phyloP scores from a whole-genome alignment of 1,140 invertebrate species.

The Zophobas atratus region DNA sequence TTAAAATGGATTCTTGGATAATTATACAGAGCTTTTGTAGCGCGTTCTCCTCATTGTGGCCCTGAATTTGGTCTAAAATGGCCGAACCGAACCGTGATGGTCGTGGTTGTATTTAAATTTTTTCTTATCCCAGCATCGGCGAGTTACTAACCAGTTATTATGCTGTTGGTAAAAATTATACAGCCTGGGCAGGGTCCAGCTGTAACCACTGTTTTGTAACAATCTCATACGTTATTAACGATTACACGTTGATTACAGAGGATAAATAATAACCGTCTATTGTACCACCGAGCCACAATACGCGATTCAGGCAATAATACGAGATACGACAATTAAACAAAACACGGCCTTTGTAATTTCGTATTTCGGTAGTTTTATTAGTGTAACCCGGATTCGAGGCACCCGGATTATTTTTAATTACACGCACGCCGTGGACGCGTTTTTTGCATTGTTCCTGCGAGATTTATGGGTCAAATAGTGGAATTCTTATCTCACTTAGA shows the following conservation, averaged over 20 bases:
- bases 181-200: constrained; percentile 30
- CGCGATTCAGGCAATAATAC: constrained; percentile 6
- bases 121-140: constrained; percentile 32
- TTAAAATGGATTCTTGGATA: constrained; percentile 41
- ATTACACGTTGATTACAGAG: constrained; percentile 39
- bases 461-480: background rate
- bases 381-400: background rate
- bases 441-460: background rate
- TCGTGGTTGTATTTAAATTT: constrained; percentile 42
- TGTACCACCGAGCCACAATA: constrained; percentile 12
- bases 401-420: constrained; percentile 3
- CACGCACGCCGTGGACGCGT: background rate
- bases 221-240: constrained; percentile 43
- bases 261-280: constrained; percentile 38
- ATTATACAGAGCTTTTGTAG: constrained; percentile 35
- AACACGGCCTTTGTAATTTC: constrained; percentile 8
- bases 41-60: constrained; percentile 4
- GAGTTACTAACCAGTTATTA: constrained; percentile 43
- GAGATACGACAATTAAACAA: constrained; percentile 7
- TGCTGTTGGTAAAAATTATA: constrained; percentile 42
- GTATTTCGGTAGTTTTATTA: constrained; percentile 14
- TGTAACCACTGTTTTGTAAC: constrained; percentile 43
- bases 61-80: constrained; percentile 38
- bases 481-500: constrained; percentile 5
- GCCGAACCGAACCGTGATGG: constrained; percentile 20